Evolutionary conservation across 2,797 vertebrate genomes (phyloP).

Genomic region (Parotocinclus haroldoi): DNA sequence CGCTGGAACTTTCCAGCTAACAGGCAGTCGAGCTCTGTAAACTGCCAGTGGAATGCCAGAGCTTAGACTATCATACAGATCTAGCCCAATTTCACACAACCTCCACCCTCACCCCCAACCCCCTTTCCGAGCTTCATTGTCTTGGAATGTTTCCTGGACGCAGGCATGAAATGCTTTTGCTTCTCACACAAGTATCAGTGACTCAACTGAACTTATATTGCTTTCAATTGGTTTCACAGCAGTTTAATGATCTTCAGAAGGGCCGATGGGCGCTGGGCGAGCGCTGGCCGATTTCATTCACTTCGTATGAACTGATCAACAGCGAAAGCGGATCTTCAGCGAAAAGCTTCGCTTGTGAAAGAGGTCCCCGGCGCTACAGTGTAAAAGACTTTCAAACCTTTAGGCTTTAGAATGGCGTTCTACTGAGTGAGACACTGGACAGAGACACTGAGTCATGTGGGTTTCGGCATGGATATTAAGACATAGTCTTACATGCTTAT

Average conservation of each 20-base stretch:
- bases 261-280: not conserved
- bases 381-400: too few relatives aligned
- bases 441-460: too few relatives aligned
- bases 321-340: not conserved
- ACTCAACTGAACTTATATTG: conserved; percentile 40
- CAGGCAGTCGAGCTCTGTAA: conserved; percentile 13
- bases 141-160: conserved; percentile 49
- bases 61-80: conserved; percentile 33
- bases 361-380: too few relatives aligned
- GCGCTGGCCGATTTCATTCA: conserved; percentile 22
- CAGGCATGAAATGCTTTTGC: conserved; percentile 36
- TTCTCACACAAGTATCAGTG: conserved; percentile 43
- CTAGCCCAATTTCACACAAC: conserved; percentile 29
- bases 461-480: too few relatives aligned
- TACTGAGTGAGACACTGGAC: too few relatives aligned
- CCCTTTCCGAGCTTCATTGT: conserved; percentile 46
- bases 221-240: conserved; percentile 33
- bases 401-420: too few relatives aligned
- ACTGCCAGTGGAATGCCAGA: conserved; percentile 32
- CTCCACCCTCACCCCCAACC: conserved; percentile 13
- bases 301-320: conserved; percentile 32
- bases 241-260: conserved; percentile 50
- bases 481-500: too few relatives aligned
- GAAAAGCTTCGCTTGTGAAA: too few relatives aligned
- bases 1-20: conserved; percentile 8